Base-by-base conservation (phyloP, 2,888 invertebrate species). In the Drosophila meridiana region DNA sequence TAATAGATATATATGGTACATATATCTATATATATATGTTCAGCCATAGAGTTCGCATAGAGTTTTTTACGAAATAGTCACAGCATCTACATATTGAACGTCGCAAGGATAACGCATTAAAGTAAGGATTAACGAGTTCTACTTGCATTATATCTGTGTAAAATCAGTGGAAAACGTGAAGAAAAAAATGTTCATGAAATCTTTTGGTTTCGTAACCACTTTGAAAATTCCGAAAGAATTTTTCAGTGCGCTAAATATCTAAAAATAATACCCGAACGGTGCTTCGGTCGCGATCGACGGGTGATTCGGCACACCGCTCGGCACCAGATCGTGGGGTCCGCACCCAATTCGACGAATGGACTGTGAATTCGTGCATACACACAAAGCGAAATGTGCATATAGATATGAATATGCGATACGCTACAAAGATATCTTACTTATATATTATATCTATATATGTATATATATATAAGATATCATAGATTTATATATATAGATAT, bases 231-330 rank as follows among this genome's bases (percentile, higher is more conserved):
- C 74, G 64, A 87, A 85, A 82, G 80, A 83, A 83, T 80, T 83
- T 82, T 82, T 85, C 87, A 90, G 89, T 92, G 92, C 90, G 92
- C 92, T 92, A 92, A 92, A 92, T 92, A 90, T 91, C 92, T 92
- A 92, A 91, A 92, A 92, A 92, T 87, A 92, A 80, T 76, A 72
- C 64, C 73, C 82, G 83, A 80, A 62, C 81, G 63, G 65, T 74
- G 78, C 67, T 75, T 83, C 87, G 70, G 67, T 69, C 73, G 79
- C 73, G 69, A 62, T 72, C 70, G 73, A 66, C 71, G 80, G 75
- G 60, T 73, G 59, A 65, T 78, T 83, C 75, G 83, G 67, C 64
- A 70, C 48, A 69, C 50, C 72, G 57, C 30, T 72, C 75, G 73
- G 67, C 52, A 53, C 36, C 68, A 45, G 30, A 74, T 85, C 86